Base-by-base conservation (phyloP, 1,140 invertebrate genomes). In the Helicoverpa armigera region DNA sequence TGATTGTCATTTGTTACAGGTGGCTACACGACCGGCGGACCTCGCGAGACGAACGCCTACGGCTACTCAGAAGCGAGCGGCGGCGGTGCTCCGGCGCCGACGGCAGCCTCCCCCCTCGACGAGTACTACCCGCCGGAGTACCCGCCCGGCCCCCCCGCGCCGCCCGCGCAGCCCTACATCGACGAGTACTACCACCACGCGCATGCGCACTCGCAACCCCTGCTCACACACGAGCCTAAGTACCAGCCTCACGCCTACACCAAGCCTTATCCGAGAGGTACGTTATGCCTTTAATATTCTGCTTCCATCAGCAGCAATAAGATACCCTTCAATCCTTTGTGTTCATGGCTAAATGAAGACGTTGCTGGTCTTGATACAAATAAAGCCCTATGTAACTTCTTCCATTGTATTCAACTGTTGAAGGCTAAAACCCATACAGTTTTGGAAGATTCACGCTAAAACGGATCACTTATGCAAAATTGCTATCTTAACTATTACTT, bases 201-300 rank as follows among this genome's bases (percentile, higher is more conserved):
- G 70, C 94, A 94, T 96, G 86, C 97, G 97, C 60, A 98, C 83
- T 95, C 96, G 84, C 96, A 96, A 83, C 92, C 95, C 16, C 90
- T 96, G 79, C 96, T 96, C 82, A 88, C 95, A 23, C 94, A 97
- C 84, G 97, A 97, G 88, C 95, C 96, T 81, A 97, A 97, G 86
- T 97, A 97, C 90, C 96, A 97, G 86, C 96, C 96, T 12, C 95
- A 96, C 86, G 94, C 95, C 58, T 96, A 96, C 87, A 96, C 96
- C 86, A 97, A 97, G 93, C 96, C 95, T 85, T 97, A 97, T 89
- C 95, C 96, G 54, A 95, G 96, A 96, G 96, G 97, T 97, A 85
- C 95, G 94, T 90, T 61, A 1, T 5, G 2, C 5, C 11, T 13
- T 13, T 2, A 12, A 29, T 11, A 35, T 35, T 35, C 35, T 35